These are phyloP conservation scores for Salvelinus namaycush DNA, from an alignment of 2,113 vertebrate genomes.

Conservation along the genomic window DNA sequence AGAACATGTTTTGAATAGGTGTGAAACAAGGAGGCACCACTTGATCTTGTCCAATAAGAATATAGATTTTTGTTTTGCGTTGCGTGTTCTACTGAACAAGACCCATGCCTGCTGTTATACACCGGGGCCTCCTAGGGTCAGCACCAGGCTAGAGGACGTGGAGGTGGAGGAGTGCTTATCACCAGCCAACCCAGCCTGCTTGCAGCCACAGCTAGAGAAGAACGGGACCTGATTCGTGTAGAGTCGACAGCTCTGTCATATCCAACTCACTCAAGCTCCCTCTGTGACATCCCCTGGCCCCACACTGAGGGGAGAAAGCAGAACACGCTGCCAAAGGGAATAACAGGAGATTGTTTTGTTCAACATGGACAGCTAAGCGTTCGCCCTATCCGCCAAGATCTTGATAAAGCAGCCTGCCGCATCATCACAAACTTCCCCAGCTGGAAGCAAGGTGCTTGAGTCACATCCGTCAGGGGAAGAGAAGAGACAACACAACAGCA, in stretches of 20 bases:
- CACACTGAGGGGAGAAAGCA: constrained; percentile 2
- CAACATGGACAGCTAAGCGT: constrained; percentile 52
- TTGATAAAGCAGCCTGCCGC: constrained; percentile 36
- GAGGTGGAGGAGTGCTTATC: neutral
- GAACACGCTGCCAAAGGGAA: constrained; percentile 34
- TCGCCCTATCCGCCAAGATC: constrained; percentile 41
- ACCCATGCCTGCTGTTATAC: too few species aligned
- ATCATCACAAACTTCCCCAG: constrained; percentile 26
- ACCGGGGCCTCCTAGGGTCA: neutral
- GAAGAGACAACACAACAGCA: neutral
- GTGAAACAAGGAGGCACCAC: too few species aligned
- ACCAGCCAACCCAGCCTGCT: neutral
- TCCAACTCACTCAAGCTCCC: constrained; percentile 18
- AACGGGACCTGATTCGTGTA: constrained; percentile 15
- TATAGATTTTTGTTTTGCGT: too few species aligned
- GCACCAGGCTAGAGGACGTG: neutral
- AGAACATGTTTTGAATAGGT: too few species aligned
- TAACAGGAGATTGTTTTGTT: constrained; percentile 41
- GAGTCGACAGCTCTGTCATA: constrained; percentile 35
- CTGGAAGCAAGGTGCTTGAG: constrained; percentile 21
- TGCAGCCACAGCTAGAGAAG: neutral
- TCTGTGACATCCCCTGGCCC: constrained; percentile 30
- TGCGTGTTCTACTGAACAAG: neutral
- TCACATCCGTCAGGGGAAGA: neutral
- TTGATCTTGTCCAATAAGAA: too few species aligned